Percentiles rank a stretch among this genome's conserved stretches.
These are phyloP conservation scores for Sussaba pulchella DNA, from an alignment of 2,888 invertebrate species.

Conservation along the genomic window DNA sequence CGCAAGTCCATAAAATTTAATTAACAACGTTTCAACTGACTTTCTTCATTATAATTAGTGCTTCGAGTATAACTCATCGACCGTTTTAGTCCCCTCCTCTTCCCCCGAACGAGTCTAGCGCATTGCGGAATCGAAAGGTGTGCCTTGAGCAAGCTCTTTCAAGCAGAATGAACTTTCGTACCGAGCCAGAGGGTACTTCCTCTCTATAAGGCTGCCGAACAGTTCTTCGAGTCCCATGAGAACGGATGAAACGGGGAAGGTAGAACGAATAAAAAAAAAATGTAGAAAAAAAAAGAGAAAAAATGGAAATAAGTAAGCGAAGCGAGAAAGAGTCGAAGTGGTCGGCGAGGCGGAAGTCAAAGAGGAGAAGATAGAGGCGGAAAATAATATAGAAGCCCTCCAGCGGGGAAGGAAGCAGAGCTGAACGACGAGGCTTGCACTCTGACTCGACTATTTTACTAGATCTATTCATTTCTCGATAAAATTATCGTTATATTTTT, in stretches of 20 bases:
- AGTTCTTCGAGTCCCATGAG: conserved; percentile 36
- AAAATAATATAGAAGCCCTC: conserved; percentile 64
- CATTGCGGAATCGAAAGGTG: conserved; percentile 43
- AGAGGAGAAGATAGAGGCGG: conserved; percentile 49
- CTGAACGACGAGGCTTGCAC: conserved; percentile 49
- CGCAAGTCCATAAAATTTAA: no score
- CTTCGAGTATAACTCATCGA: background rate
- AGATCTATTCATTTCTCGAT: background rate
- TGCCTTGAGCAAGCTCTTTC: conserved; percentile 41
- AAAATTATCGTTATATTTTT: background rate
- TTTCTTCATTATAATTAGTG: background rate
- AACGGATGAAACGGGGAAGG: conserved; percentile 43
- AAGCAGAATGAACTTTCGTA: conserved; percentile 59
- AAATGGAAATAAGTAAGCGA: conserved; percentile 46
- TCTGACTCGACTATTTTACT: conserved; percentile 23
- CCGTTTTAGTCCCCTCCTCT: background rate
- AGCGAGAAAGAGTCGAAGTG: conserved; percentile 50
- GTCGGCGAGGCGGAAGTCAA: conserved; percentile 25
- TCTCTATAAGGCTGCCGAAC: conserved; percentile 8
- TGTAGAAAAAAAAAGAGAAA: background rate
- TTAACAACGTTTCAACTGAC: background rate
- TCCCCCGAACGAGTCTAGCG: conserved; percentile 3
- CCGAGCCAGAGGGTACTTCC: background rate
- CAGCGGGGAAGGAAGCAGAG: conserved; percentile 61
- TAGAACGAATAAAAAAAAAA: background rate